A percentile compares a stretch with the other conserved stretches of the same genome.
Conservation (phyloP, 92 coral and sea anemone genomes). For the Nematostella vectensis region DNA sequence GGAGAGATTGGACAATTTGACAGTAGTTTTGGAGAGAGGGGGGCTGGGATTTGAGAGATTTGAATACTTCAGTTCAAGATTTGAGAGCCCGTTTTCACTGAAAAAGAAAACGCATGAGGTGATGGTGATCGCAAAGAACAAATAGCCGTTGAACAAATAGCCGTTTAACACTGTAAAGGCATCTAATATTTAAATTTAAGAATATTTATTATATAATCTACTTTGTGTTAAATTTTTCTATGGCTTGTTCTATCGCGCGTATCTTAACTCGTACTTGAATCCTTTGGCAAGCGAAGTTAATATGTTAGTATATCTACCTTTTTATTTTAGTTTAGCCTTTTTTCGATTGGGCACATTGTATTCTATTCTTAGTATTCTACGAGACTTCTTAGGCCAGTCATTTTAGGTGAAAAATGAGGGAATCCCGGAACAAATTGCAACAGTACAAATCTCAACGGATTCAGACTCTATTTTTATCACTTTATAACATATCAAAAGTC, state of each 20-base stretch:
- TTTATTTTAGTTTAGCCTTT: too few species aligned
- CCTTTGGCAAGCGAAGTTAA: too few species aligned
- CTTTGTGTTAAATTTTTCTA: too few species aligned
- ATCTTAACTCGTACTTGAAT: too few species aligned
- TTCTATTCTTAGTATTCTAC: too few species aligned
- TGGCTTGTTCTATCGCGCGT: too few species aligned
- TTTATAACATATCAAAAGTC: not conserved
- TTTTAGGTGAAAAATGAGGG: not conserved
- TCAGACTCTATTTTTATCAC: not conserved
- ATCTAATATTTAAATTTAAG: too few species aligned
- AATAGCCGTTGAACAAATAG: too few species aligned
- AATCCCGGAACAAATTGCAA: not conserved
- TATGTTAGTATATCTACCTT: too few species aligned
- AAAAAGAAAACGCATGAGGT: constrained; percentile 68
- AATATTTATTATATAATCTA: too few species aligned
- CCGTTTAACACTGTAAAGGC: too few species aligned
- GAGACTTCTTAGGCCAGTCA: not conserved
- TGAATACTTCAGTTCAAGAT: constrained; percentile 47
- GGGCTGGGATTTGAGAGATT: constrained; percentile 31
- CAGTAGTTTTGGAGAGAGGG: constrained; percentile 40
- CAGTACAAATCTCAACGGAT: constrained; percentile 1
- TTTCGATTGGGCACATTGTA: too few species aligned
- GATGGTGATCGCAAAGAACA: constrained; percentile 14
- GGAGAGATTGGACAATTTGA: constrained; percentile 15
- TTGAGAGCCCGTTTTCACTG: constrained; percentile 47